Evolutionary conservation across 2,888 invertebrate species (phyloP).

Genomic region (Eilema sororculum): DNA sequence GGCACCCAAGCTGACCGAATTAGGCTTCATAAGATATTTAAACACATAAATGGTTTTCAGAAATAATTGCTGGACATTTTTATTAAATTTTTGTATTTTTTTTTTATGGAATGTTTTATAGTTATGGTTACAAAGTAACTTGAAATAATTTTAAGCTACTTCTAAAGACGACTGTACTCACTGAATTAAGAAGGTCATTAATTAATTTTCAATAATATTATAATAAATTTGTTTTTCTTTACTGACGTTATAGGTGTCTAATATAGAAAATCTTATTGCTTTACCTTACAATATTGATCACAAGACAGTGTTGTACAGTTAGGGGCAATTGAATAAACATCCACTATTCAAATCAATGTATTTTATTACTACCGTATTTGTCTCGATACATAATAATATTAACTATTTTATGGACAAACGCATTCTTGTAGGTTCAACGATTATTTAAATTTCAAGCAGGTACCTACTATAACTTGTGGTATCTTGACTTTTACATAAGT

Average conservation of each 20-base stretch:
- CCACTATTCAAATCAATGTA: conserved; percentile 30
- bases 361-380: conserved; percentile 27
- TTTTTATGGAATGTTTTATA: no score
- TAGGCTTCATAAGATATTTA: no score
- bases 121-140: no score
- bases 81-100: no score
- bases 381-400: conserved; percentile 31
- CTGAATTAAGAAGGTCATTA: background rate
- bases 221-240: background rate
- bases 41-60: no score
- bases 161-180: background rate
- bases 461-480: background rate
- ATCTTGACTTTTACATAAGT: background rate
- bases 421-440: background rate
- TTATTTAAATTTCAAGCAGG: conserved; percentile 9
- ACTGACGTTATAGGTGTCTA: background rate
- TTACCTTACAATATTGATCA: conserved; percentile 28
- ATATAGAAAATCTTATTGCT: conserved; percentile 25
- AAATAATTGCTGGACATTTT: no score
- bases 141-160: background rate
- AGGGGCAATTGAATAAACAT: conserved; percentile 25
- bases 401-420: conserved; percentile 19
- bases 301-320: conserved; percentile 25
- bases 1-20: no score
- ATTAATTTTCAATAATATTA: background rate